phyloP scores from a whole-genome alignment of 2,113 vertebrate species.

The Chelonoidis abingdonii region DNA sequence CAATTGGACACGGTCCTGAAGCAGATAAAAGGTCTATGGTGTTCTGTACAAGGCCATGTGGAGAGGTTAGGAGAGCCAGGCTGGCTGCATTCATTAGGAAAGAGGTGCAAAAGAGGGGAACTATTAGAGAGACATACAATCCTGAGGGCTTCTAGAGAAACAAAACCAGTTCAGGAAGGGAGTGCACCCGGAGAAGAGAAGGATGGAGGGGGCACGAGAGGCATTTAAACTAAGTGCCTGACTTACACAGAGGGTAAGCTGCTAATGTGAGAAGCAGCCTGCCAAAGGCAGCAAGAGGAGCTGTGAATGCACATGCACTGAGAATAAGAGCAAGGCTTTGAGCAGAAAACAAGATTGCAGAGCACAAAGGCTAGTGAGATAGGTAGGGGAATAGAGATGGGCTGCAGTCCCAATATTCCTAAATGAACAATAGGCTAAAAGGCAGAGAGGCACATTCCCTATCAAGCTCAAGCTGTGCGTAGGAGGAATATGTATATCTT shows the following conservation, averaged over 20 bases:
- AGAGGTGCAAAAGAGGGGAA: not conserved
- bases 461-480: not conserved
- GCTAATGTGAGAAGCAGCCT: not conserved
- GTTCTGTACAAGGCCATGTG: not conserved
- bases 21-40: not conserved
- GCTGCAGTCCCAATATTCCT: not conserved
- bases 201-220: accelerated
- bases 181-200: not conserved
- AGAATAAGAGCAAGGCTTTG: not conserved
- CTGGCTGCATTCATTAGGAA: too few relatives aligned
- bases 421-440: not conserved
- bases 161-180: too few relatives aligned
- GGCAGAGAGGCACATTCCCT: not conserved
- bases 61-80: too few relatives aligned
- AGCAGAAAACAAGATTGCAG: not conserved
- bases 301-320: not conserved
- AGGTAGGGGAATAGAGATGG: not conserved
- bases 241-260: not conserved
- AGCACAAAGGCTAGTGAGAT: not conserved
- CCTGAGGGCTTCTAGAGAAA: not conserved
- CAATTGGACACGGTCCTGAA: not conserved
- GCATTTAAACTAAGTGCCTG: not conserved
- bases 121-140: not conserved
- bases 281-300: not conserved
- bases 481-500: not conserved